Percentiles rank a stretch among this genome's conserved stretches.
Evolutionary conservation across 2,113 vertebrate genomes (phyloP).

Genomic region (Bungarus multicinctus): DNA sequence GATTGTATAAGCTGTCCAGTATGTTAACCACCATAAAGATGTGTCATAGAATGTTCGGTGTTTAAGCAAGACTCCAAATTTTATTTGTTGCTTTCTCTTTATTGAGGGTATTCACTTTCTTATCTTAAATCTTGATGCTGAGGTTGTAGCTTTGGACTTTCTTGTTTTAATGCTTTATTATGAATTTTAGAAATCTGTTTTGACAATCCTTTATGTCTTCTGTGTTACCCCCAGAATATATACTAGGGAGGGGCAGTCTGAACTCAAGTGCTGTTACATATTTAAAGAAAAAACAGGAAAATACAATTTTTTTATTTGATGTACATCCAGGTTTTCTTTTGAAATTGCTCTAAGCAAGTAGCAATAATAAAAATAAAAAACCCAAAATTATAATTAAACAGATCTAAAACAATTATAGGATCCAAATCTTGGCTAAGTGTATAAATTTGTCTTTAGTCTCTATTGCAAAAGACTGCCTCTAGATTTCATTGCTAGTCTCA

Average conservation of each 20-base stretch:
- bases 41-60: not conserved
- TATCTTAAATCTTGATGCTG: not conserved
- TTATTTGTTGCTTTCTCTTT: not conserved
- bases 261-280: not conserved
- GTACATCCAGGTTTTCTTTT: not conserved
- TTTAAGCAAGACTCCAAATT: not conserved
- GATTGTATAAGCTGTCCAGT: not conserved
- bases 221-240: not conserved
- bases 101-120: not conserved
- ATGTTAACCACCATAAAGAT: not conserved
- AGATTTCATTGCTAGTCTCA: not conserved
- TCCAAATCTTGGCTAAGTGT: not conserved
- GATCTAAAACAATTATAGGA: not conserved
- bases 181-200: not conserved
- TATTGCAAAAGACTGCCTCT: not conserved
- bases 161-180: not conserved
- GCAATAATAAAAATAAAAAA: not conserved
- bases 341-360: not conserved
- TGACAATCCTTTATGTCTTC: not conserved
- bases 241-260: not conserved
- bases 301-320: not conserved
- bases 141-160: not conserved
- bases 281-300: not conserved
- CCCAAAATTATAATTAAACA: not conserved
- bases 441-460: not conserved